phyloP scores from a whole-genome alignment of 1,140 invertebrate genomes.

The Apis cerana region DNA sequence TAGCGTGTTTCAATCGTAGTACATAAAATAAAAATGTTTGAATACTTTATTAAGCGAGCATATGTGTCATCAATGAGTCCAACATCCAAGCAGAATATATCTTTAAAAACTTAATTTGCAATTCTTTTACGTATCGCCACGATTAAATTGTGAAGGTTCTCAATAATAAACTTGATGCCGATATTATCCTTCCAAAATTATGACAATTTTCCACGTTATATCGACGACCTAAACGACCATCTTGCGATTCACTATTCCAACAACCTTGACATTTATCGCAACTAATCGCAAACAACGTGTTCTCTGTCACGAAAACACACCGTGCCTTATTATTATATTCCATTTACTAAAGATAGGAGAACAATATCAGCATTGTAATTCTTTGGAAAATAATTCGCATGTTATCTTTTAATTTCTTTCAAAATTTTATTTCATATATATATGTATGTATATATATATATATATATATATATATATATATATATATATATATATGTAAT shows the following conservation, averaged over 20 bases:
- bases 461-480: too few species aligned
- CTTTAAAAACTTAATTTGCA: constrained; percentile 31
- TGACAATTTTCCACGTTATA: background rate
- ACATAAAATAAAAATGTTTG: too few species aligned
- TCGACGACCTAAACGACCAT: background rate
- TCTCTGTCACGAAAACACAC: constrained; percentile 17
- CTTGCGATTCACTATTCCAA: background rate
- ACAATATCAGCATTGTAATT: background rate
- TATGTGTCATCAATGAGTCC: background rate
- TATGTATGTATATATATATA: too few species aligned
- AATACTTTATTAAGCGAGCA: too few species aligned
- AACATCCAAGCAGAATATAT: background rate
- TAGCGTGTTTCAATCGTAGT: too few species aligned
- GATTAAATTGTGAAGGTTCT: constrained; percentile 4
- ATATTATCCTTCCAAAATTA: background rate
- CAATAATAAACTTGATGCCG: constrained; percentile 1
- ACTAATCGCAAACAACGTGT: constrained; percentile 9
- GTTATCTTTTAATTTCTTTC: too few species aligned
- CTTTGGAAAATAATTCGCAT: too few species aligned
- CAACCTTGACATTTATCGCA: constrained; percentile 47
- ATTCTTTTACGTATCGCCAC: constrained; percentile 16
- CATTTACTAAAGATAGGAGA: constrained; percentile 1
- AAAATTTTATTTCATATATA: too few species aligned
- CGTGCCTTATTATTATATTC: background rate
- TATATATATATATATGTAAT: too few species aligned